These are phyloP conservation scores for Drosophila subsilvestris DNA, from an alignment of 2,888 invertebrate species.

Conservation along the genomic window DNA sequence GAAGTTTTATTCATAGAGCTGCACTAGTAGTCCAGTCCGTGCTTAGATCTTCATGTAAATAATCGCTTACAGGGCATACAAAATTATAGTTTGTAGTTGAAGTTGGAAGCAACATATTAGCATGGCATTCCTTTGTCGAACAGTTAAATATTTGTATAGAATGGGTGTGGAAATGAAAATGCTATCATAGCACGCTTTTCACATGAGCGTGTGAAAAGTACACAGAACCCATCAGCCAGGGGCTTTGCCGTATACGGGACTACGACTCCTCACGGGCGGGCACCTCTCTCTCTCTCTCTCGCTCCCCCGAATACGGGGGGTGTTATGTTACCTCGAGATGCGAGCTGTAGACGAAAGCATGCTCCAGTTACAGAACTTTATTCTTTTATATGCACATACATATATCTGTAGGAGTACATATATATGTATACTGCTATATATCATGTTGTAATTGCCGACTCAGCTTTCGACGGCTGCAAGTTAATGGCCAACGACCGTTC, in stretches of 20 bases:
- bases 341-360: conserved; percentile 36
- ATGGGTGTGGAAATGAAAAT: conserved; percentile 41
- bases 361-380: conserved; percentile 64
- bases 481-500: conserved; percentile 53
- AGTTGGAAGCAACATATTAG: neutral
- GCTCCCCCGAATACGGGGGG: neutral
- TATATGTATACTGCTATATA: neutral
- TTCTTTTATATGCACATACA: neutral
- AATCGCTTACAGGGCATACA: neutral
- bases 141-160: conserved; percentile 65
- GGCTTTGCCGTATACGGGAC: neutral
- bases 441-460: conserved; percentile 39
- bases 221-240: conserved; percentile 34
- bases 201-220: conserved; percentile 71
- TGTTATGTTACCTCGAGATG: conserved; percentile 9
- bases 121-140: conserved; percentile 50
- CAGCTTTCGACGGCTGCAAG: conserved; percentile 58
- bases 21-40: neutral
- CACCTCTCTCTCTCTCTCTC: neutral
- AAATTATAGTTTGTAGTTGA: neutral
- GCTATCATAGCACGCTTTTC: conserved; percentile 72
- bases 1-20: neutral
- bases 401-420: neutral
- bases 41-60: neutral
- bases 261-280: neutral